Evolutionary conservation across 2,113 vertebrate genomes (phyloP).

Genomic region (Anoplopoma fimbria): DNA sequence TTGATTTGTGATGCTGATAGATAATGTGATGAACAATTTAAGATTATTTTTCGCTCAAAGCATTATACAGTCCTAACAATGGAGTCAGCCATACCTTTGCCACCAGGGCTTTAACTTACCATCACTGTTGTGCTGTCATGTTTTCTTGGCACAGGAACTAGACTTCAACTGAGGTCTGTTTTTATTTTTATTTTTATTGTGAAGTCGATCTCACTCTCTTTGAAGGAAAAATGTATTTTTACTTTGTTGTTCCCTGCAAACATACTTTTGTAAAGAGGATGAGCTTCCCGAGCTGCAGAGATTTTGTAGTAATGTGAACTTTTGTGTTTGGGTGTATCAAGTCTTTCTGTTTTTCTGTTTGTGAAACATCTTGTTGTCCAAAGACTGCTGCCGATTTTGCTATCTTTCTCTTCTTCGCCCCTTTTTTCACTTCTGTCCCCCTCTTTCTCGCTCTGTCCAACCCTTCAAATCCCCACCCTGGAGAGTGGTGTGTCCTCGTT

Average conservation of each 20-base stretch:
- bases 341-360: slow-evolving; percentile 1
- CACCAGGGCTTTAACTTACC: not conserved
- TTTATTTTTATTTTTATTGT: slow-evolving; percentile 3
- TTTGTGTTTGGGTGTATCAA: not conserved
- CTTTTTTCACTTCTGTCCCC: not conserved
- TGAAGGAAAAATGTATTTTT: not conserved
- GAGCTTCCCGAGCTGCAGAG: not conserved
- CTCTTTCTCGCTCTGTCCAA: slow-evolving; percentile 6
- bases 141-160: slow-evolving; percentile 4
- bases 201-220: not conserved
- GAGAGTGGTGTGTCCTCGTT: slow-evolving; percentile 65
- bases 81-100: not conserved
- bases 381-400: not conserved
- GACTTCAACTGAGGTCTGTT: not conserved
- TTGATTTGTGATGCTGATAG: not conserved
- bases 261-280: not conserved
- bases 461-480: slow-evolving; percentile 32
- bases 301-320: not conserved
- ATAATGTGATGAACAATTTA: not conserved
- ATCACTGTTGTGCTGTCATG: not conserved
- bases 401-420: not conserved
- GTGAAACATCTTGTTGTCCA: not conserved
- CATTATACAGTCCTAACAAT: not conserved
- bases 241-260: slow-evolving; percentile 1
- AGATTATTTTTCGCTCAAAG: not conserved